These are phyloP conservation scores for Lophura nycthemera DNA, from an alignment of 2,113 vertebrate species.

Conservation along the genomic window DNA sequence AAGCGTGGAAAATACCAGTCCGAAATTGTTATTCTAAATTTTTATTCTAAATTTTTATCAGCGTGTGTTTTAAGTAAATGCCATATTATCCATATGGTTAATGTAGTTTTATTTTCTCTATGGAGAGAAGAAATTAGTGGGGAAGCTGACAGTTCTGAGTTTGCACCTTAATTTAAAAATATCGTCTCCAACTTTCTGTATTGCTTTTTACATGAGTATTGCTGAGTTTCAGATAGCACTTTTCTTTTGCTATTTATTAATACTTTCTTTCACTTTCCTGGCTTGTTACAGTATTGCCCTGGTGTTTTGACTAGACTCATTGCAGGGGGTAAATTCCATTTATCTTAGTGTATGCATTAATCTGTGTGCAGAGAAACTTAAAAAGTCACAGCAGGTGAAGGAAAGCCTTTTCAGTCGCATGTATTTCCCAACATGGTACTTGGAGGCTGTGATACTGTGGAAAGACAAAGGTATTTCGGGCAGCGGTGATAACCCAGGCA, in stretches of 20 bases:
- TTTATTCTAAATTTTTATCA: constrained; percentile 64
- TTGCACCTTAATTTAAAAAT: constrained; percentile 48
- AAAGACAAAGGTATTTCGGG: constrained; percentile 7
- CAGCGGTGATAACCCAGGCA: constrained; percentile 26
- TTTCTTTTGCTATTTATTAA: constrained; percentile 14
- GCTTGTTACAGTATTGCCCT: not conserved
- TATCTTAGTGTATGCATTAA: not conserved
- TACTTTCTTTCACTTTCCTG: not conserved
- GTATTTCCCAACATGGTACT: not conserved
- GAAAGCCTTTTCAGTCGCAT: constrained; percentile 12
- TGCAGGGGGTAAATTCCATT: not conserved
- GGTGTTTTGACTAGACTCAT: constrained; percentile 8
- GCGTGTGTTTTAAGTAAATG: constrained; percentile 68
- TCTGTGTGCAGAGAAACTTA: not conserved
- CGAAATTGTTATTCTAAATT: constrained; percentile 50
- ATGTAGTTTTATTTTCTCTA: constrained; percentile 44
- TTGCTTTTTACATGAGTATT: not conserved
- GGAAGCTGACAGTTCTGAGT: constrained; percentile 59
- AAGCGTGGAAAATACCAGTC: not conserved
- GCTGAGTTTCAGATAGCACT: not conserved
- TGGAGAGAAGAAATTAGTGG: constrained; percentile 22
- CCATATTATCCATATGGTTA: constrained; percentile 59
- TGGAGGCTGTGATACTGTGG: constrained; percentile 17
- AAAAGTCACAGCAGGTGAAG: constrained; percentile 10
- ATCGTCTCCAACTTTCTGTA: not conserved